A percentile compares a stretch with the other conserved stretches of the same genome.
Evolutionary conservation across 2,888 invertebrate species (phyloP).

Genomic region (Homarus gammarus): DNA sequence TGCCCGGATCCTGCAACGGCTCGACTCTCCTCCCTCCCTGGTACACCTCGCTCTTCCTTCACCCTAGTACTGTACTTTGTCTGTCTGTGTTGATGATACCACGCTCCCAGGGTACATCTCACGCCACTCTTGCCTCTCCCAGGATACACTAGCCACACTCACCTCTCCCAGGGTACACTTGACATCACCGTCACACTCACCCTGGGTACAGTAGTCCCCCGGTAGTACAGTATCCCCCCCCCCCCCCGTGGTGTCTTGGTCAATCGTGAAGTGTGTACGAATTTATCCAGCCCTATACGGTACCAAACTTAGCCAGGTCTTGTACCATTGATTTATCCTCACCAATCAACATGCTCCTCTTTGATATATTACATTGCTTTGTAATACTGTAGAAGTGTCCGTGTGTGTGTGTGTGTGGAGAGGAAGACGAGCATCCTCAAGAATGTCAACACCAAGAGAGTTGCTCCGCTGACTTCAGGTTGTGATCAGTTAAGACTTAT

Average conservation of each 20-base stretch:
- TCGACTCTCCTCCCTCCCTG: not conserved
- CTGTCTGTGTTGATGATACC: not conserved
- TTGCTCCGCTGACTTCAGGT: too few species aligned
- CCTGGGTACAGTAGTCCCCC: not conserved
- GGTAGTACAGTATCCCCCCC: not conserved
- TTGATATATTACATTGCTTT: not conserved
- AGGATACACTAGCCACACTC: too few species aligned
- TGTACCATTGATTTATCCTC: not conserved
- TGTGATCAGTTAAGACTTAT: too few species aligned
- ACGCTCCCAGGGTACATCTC: conserved; percentile 1
- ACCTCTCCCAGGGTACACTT: too few species aligned
- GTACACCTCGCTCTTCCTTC: not conserved
- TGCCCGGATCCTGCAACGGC: conserved; percentile 37
- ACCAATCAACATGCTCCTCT: not conserved
- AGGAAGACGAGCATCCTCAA: not conserved
- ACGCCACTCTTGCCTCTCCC: not conserved
- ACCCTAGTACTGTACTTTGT: not conserved
- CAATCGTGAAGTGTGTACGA: not conserved
- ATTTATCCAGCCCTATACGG: not conserved
- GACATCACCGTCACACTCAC: not conserved
- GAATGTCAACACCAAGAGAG: too few species aligned
- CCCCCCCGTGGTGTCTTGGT: not conserved
- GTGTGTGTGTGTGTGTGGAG: not conserved
- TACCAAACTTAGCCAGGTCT: not conserved
- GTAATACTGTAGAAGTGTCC: not conserved